Evolutionary conservation across 2,888 invertebrate species (phyloP).

Genomic region (Podotricha telesiphe): DNA sequence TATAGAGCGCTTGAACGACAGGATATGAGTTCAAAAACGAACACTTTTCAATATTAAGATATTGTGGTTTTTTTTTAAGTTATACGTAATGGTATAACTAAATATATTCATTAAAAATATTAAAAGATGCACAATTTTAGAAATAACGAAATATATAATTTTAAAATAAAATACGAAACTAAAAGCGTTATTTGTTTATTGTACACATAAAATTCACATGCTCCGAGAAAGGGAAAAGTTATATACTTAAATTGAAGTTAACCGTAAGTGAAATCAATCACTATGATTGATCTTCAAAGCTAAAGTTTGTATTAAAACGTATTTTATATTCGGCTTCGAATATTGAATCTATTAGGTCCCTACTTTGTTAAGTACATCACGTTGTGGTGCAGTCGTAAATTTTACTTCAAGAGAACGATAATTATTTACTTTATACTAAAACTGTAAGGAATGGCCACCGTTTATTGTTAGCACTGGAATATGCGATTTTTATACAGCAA

Average conservation of each 20-base stretch:
- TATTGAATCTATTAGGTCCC: conserved; percentile 31
- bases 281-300: conserved; percentile 35
- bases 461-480: not conserved
- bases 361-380: conserved; percentile 29
- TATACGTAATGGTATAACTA: too few relatives aligned
- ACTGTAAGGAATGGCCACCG: conserved; percentile 2
- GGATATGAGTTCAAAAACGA: too few relatives aligned
- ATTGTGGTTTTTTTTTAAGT: too few relatives aligned
- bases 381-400: conserved; percentile 31
- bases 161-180: too few relatives aligned
- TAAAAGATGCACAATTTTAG: too few relatives aligned
- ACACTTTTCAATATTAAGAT: too few relatives aligned
- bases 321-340: conserved; percentile 35
- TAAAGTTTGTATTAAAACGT: conserved; percentile 29
- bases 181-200: not conserved
- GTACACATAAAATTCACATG: conserved; percentile 4
- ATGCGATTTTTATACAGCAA: not conserved
- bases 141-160: too few relatives aligned
- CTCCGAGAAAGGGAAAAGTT: not conserved
- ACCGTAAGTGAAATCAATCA: conserved; percentile 32
- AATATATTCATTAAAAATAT: too few relatives aligned
- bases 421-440: conserved; percentile 32
- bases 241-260: conserved; percentile 6
- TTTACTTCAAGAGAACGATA: conserved; percentile 29
- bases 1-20: too few relatives aligned